Conservation (phyloP, 2,113 vertebrate genomes). For the Haemorhous mexicanus region DNA sequence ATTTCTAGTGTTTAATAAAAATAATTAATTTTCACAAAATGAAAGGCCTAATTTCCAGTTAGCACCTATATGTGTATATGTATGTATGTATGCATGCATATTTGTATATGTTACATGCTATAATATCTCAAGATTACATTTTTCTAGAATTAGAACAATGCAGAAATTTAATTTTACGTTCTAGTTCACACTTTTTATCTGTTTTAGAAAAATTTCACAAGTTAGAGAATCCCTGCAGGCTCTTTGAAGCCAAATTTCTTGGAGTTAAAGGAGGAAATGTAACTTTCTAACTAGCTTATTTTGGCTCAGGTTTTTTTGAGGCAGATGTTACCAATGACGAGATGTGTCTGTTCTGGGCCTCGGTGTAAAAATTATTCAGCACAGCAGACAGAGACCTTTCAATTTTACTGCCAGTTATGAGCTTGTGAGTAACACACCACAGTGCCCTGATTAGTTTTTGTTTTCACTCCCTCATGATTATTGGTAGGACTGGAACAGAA, state of each 20-base stretch:
- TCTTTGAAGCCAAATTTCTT: constrained; percentile 26
- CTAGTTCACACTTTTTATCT: not conserved
- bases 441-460: constrained; percentile 64
- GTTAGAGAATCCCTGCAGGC: not conserved
- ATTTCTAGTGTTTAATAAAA: not conserved
- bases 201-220: constrained; percentile 8
- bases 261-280: not conserved
- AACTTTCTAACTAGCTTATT: constrained; percentile 73
- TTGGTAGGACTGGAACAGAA: constrained; percentile 53
- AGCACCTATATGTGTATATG: not conserved
- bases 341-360: constrained; percentile 61
- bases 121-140: not conserved
- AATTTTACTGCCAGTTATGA: constrained; percentile 70
- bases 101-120: not conserved
- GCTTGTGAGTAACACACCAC: constrained; percentile 57
- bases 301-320: constrained; percentile 63
- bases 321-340: constrained; percentile 73
- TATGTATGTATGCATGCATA: not conserved
- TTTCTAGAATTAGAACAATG: not conserved
- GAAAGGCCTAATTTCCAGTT: not conserved
- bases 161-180: not conserved
- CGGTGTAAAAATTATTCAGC: constrained; percentile 72
- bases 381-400: constrained; percentile 62
- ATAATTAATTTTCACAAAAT: not conserved
- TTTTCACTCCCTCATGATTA: constrained; percentile 64